Evolutionary conservation across 2,113 vertebrate genomes (phyloP).

Genomic region (Pelmatolapia mariae): DNA sequence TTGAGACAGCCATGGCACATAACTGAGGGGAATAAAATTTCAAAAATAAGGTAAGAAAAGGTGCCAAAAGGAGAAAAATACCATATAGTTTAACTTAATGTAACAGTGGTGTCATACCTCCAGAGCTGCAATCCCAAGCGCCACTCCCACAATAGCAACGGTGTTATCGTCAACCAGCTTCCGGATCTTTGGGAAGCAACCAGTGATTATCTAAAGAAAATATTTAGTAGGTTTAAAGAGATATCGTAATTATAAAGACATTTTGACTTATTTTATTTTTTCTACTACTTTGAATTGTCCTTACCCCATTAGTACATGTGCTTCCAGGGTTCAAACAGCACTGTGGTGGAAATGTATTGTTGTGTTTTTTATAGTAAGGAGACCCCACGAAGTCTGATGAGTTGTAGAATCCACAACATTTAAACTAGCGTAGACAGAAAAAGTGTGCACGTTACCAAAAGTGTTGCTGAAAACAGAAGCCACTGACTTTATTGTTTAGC

Average conservation of each 20-base stretch:
- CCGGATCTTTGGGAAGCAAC: constrained; percentile 65
- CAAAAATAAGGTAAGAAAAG: background rate
- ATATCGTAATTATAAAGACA: background rate
- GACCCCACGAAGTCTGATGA: constrained; percentile 67
- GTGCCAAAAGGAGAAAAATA: background rate
- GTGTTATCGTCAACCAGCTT: constrained; percentile 59
- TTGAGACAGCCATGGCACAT: constrained; percentile 68
- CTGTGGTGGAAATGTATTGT: constrained; percentile 32
- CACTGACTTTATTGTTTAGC: background rate
- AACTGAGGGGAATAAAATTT: constrained; percentile 41
- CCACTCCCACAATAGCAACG: constrained; percentile 63
- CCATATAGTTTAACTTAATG: background rate
- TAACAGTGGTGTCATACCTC: constrained; percentile 62
- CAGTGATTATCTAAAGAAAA: constrained; percentile 27
- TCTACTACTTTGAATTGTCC: background rate
- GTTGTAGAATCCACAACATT: constrained; percentile 77
- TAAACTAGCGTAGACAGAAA: constrained; percentile 46
- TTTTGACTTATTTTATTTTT: background rate
- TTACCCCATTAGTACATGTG: constrained; percentile 25
- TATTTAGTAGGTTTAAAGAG: background rate
- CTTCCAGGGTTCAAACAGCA: constrained; percentile 29
- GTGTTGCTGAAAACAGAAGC: background rate
- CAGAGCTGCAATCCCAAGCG: constrained; percentile 69
- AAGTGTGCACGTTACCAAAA: background rate
- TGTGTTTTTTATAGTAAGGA: background rate